Conservation (phyloP, 2,797 vertebrate species). For the Lacerta bilineata region DNA sequence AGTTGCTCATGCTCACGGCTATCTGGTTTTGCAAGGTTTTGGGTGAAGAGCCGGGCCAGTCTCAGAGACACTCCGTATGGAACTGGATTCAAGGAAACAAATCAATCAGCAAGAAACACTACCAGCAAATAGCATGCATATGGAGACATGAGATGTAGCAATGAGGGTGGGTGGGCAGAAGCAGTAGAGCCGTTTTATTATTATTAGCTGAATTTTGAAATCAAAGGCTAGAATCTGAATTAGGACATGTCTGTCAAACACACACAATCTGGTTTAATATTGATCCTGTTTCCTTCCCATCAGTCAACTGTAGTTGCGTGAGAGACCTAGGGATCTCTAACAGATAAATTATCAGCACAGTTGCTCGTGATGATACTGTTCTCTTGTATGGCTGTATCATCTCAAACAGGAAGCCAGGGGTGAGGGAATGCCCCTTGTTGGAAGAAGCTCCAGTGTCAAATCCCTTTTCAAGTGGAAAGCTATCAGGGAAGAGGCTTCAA, state of each 20-base stretch:
- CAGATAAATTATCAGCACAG: neutral
- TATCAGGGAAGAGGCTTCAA: neutral
- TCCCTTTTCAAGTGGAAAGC: no score
- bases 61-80: constrained; percentile 90
- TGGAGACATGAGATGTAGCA: neutral
- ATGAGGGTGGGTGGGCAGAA: neutral
- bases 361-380: neutral
- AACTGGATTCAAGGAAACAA: constrained; percentile 70
- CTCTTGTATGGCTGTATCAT: neutral
- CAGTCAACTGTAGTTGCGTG: neutral
- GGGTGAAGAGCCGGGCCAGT: constrained; percentile 87
- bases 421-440: neutral
- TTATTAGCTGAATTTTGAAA: neutral
- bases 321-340: neutral
- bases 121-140: neutral
- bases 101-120: neutral
- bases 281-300: neutral
- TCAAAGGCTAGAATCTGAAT: neutral
- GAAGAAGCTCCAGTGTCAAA: neutral
- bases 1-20: constrained; percentile 88
- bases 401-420: neutral
- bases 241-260: neutral
- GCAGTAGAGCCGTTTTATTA: neutral
- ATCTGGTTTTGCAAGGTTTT: constrained; percentile 85
- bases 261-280: neutral